Evolutionary conservation across 2,888 invertebrate genomes (phyloP).

Genomic region (Phoronis australis): DNA sequence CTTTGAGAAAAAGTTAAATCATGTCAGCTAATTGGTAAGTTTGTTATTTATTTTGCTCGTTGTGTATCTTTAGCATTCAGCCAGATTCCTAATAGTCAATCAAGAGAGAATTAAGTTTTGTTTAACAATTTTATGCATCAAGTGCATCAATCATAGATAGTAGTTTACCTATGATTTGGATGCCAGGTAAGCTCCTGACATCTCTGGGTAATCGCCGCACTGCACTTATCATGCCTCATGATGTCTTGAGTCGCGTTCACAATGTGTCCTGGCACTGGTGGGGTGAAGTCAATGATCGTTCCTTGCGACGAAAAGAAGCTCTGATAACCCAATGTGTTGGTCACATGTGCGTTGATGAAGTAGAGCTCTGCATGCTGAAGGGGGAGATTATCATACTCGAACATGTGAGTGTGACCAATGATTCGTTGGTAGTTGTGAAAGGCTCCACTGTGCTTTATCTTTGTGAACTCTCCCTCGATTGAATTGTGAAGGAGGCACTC

Average conservation of each 20-base stretch:
- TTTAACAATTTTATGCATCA: too few species aligned
- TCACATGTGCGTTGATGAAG: conserved; percentile 22
- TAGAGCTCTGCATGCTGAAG: conserved; percentile 23
- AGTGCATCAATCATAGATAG: not conserved
- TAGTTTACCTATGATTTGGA: conserved; percentile 23
- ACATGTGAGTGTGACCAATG: conserved; percentile 18
- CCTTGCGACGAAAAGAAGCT: conserved; percentile 19
- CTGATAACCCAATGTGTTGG: conserved; percentile 23
- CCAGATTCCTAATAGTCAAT: too few species aligned
- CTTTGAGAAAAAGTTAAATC: too few species aligned
- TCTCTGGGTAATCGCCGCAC: conserved; percentile 21
- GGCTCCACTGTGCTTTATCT: conserved; percentile 20
- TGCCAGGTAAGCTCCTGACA: conserved; percentile 20
- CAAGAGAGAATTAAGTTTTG: too few species aligned
- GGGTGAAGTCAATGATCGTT: conserved; percentile 27
- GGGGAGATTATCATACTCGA: conserved; percentile 16
- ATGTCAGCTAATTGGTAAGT: too few species aligned
- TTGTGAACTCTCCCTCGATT: conserved; percentile 21
- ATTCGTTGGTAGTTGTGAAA: conserved; percentile 27
- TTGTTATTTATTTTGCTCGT: too few species aligned
- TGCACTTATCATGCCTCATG: conserved; percentile 18
- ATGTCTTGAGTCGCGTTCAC: conserved; percentile 13
- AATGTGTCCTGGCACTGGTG: conserved; percentile 25
- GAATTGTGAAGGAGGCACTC: conserved; percentile 25
- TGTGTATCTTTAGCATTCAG: too few species aligned